Percentiles rank a stretch among this genome's conserved stretches.
These are phyloP conservation scores for Holocentrus rufus DNA, from an alignment of 2,797 vertebrate species.

Conservation along the genomic window DNA sequence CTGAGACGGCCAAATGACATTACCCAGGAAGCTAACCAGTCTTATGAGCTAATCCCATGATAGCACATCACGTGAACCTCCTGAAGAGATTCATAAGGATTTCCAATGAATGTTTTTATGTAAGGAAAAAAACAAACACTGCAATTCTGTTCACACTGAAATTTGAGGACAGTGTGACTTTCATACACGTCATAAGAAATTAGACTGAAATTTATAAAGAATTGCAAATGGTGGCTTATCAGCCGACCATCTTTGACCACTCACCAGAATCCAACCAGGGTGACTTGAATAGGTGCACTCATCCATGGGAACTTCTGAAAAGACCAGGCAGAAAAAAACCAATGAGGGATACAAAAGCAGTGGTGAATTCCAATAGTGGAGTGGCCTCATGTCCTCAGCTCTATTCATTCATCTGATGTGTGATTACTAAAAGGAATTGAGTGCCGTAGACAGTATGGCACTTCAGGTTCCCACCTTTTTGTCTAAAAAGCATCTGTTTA, in stretches of 20 bases:
- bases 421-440: constrained; percentile 33
- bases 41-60: neutral
- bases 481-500: neutral
- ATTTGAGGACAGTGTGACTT: neutral
- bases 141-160: neutral
- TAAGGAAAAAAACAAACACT: neutral
- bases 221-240: constrained; percentile 55
- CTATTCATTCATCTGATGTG: constrained; percentile 52
- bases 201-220: constrained; percentile 24
- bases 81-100: neutral
- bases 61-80: neutral
- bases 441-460: constrained; percentile 6
- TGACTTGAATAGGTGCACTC: constrained; percentile 98
- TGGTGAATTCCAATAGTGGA: constrained; percentile 52
- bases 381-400: constrained; percentile 49
- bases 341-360: constrained; percentile 70
- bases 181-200: constrained; percentile 3
- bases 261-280: constrained; percentile 98
- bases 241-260: constrained; percentile 73
- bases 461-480: constrained; percentile 26
- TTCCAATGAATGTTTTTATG: neutral
- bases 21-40: neutral
- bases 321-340: constrained; percentile 61
- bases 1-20: no score
- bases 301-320: constrained; percentile 97